Conservation (phyloP, 2,113 vertebrate genomes). For the Melierax canorus region DNA sequence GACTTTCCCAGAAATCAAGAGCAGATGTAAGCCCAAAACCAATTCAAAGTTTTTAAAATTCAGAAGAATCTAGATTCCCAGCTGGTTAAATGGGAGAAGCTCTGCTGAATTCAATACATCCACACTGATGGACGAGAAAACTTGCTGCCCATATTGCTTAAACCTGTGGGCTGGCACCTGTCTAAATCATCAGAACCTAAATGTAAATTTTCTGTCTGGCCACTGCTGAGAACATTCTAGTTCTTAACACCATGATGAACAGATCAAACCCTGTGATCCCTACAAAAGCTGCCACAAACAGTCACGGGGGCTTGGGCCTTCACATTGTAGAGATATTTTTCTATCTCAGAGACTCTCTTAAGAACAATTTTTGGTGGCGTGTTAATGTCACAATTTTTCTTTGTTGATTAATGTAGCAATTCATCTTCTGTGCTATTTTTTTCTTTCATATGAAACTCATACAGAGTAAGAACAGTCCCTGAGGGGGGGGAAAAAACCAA, state of each 20-base stretch:
- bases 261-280: not conserved
- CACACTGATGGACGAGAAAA: not conserved
- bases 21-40: not conserved
- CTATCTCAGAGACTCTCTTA: not conserved
- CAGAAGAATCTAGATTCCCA: not conserved
- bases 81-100: not conserved
- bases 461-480: not conserved
- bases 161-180: not conserved
- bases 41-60: not conserved
- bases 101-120: not conserved
- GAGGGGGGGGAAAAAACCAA: rapidly evolving
- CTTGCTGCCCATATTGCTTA: not conserved
- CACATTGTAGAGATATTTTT: not conserved
- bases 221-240: not conserved
- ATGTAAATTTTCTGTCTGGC: not conserved
- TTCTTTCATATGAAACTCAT: not conserved
- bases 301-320: not conserved
- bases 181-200: not conserved
- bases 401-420: not conserved
- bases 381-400: not conserved
- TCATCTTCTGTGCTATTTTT: not conserved
- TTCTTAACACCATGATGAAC: not conserved
- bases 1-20: not conserved
- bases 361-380: not conserved
- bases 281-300: not conserved